A percentile compares a stretch with the other conserved stretches of the same genome.
Evolutionary conservation across 1,140 invertebrate genomes (phyloP).

Genomic region (Drosophila kohkoa): DNA sequence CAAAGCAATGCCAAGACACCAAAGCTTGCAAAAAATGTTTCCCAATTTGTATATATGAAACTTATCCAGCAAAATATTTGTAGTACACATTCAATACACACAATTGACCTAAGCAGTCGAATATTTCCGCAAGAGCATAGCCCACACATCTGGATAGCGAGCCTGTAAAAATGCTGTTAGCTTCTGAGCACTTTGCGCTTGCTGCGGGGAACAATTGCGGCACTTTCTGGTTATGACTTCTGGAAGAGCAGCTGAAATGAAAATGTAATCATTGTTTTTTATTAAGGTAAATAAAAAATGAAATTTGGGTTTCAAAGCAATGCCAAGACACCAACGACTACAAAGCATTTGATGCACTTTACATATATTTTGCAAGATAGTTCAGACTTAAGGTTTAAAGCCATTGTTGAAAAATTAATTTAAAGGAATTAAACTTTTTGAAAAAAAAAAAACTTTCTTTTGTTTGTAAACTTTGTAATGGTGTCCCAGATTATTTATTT

Average conservation of each 20-base stretch:
- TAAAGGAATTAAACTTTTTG: too few species aligned
- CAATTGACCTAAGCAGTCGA: conserved; percentile 60
- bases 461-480: too few species aligned
- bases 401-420: too few species aligned
- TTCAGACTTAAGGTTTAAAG: too few species aligned
- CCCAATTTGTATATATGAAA: conserved; percentile 9
- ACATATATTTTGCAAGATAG: too few species aligned
- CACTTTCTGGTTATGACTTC: conserved; percentile 86
- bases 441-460: too few species aligned
- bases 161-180: conserved; percentile 85
- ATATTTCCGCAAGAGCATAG: conserved; percentile 85
- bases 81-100: conserved; percentile 8
- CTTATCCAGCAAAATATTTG: conserved; percentile 8
- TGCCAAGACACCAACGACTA: too few species aligned
- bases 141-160: conserved; percentile 86
- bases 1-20: conserved; percentile 32
- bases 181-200: conserved; percentile 85
- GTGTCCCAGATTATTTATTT: too few species aligned
- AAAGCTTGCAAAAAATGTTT: conserved; percentile 9
- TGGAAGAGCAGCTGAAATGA: conserved; percentile 85
- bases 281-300: too few species aligned
- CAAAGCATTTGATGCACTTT: too few species aligned
- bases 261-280: background rate
- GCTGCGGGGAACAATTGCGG: conserved; percentile 84
- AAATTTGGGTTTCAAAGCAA: too few species aligned